Evolutionary conservation across 2,113 vertebrate genomes (phyloP), one percentile per base, ranked within the genome.

Genomic region (Xiphophorus hellerii): DNA sequence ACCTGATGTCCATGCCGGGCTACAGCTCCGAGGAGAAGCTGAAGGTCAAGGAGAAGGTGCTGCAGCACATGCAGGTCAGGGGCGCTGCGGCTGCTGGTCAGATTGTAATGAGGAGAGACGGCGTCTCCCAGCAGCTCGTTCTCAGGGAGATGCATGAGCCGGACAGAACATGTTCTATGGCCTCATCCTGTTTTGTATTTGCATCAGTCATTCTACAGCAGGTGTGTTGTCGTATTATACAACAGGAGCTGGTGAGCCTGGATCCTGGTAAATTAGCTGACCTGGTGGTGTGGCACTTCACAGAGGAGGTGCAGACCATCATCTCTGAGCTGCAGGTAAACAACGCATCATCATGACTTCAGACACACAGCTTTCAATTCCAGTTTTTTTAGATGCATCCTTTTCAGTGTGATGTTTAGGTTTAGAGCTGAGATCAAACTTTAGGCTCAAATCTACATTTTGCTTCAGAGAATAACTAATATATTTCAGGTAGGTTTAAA

Each of bases 1-100:
- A 98, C 77, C 96, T 99, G 78, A 93, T 99, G 69, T 97, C 97
- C 30, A 96, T 97, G 89, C 96, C 98, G 35, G 97, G 96, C 25
- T 97, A 98, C 90, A 96, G 93, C 12, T 28, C 89, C 0, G 96
- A 98, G 82, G 97, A 99, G 84, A 98, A 98, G 84, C 93, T 95
- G 69, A 88, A 67, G 0, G 96, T 97, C 28, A 96, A 94, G 95
- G 92, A 94, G 71, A 96, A 97, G 93, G 90, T 95, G 37, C 92
- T 98, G 88, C 92, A 95, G 62, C 95, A 96, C 14, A 92, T 96
- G 58, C 93, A 97, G 96, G 98, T 98, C 35, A 87, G 79, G 60
- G 15, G 12, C 64, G 1, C n/a, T 20, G 29, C 33, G 15, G 11
- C 27, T 14, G 25, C 15, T n/a, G 51, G 51, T 58, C 51, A n/a